These are phyloP conservation scores for Criorhina ranunculi DNA, from an alignment of 2,888 invertebrate species.

Conservation along the genomic window DNA sequence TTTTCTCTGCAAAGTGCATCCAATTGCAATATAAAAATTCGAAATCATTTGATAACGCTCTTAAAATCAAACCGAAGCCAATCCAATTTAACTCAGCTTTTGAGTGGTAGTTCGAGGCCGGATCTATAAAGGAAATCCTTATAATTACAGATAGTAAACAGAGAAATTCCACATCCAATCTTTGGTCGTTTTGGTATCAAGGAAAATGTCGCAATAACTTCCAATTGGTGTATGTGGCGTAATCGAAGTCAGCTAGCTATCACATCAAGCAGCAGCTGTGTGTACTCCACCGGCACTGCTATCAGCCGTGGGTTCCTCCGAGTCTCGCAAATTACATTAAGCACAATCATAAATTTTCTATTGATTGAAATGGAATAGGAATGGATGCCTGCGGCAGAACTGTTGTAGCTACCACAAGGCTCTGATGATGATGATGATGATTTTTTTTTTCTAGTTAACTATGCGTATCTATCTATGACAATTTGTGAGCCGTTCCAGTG, in stretches of 20 bases:
- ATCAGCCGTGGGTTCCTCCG: slow-evolving; percentile 28
- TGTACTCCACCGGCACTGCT: slow-evolving; percentile 22
- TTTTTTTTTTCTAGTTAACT: slow-evolving; percentile 12
- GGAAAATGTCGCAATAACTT: slow-evolving; percentile 58
- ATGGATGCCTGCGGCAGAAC: slow-evolving; percentile 57
- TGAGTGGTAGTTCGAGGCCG: not conserved
- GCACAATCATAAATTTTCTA: slow-evolving; percentile 64
- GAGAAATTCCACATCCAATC: slow-evolving; percentile 7
- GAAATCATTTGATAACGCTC: no score
- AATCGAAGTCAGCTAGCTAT: slow-evolving; percentile 60
- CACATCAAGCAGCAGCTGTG: slow-evolving; percentile 41
- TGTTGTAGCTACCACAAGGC: slow-evolving; percentile 32
- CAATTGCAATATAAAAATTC: no score
- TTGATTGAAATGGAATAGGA: slow-evolving; percentile 73
- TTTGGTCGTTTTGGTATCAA: slow-evolving; percentile 45
- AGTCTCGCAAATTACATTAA: slow-evolving; percentile 63
- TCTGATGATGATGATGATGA: slow-evolving; percentile 56
- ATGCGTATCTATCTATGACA: slow-evolving; percentile 65
- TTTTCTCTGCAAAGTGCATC: no score
- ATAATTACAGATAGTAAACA: not conserved
- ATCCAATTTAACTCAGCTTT: not conserved
- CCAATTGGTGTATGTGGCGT: slow-evolving; percentile 50
- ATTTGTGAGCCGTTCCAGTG: slow-evolving; percentile 35
- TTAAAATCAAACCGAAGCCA: not conserved
- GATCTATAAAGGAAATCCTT: not conserved